Conservation (phyloP, 2,113 vertebrate species). For the Eulemur macaco region DNA sequence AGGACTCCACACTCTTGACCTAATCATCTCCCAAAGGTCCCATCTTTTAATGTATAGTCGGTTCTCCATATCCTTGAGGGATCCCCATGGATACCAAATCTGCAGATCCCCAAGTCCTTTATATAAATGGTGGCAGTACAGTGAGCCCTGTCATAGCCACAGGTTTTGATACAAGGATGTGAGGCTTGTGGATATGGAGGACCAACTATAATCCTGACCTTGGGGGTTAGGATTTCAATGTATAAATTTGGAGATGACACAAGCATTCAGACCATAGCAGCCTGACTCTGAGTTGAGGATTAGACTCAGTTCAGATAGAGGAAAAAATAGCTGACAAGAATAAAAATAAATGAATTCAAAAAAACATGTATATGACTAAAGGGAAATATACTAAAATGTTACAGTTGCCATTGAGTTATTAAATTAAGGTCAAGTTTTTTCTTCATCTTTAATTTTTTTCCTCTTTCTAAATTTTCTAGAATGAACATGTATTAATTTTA, state of each 20-base stretch:
- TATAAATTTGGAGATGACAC: background rate
- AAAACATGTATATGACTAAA: too few relatives aligned
- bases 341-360: background rate
- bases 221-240: background rate
- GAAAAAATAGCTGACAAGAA: background rate
- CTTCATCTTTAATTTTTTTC: background rate
- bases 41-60: background rate
- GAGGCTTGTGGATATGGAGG: background rate
- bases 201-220: background rate
- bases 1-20: background rate
- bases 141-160: background rate
- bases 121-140: background rate
- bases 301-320: background rate
- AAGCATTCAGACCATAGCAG: background rate
- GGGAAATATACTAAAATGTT: background rate
- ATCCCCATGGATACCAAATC: background rate
- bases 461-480: background rate
- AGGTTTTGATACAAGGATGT: background rate
- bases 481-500: background rate
- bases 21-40: background rate
- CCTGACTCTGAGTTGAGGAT: background rate
- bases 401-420: background rate
- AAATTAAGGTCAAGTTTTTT: background rate
- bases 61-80: background rate
- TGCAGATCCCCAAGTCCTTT: background rate